phyloP scores from a whole-genome alignment of 92 coral and sea anemone species.

The Zoanthus gigantus region DNA sequence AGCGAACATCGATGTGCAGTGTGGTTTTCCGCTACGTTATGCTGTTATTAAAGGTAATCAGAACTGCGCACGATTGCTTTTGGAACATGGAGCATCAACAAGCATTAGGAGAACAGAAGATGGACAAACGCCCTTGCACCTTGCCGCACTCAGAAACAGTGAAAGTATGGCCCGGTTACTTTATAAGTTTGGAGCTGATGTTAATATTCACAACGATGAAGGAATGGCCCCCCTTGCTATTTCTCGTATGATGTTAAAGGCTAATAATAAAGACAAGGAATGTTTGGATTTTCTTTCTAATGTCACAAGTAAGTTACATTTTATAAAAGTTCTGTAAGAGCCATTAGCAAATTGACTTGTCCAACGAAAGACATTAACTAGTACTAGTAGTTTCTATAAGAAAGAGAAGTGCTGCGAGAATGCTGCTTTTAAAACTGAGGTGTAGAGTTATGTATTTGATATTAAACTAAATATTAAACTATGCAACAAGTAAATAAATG shows the following conservation, averaged over 20 bases:
- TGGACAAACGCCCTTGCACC: conserved; percentile 86
- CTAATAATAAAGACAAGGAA: conserved; percentile 69
- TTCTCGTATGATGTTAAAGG: conserved; percentile 82
- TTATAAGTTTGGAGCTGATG: conserved; percentile 90
- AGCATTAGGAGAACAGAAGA: conserved; percentile 84
- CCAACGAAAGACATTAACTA: too few species aligned
- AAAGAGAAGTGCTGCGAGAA: too few species aligned
- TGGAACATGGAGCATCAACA: conserved; percentile 82
- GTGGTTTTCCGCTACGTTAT: conserved; percentile 87
- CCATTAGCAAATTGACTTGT: too few species aligned
- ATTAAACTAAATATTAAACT: too few species aligned
- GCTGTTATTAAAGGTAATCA: conserved; percentile 89
- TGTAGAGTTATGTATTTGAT: too few species aligned
- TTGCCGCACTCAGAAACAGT: conserved; percentile 84
- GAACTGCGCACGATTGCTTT: conserved; percentile 79
- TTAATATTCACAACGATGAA: conserved; percentile 80
- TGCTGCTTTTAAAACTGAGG: too few species aligned
- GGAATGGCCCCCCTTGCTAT: conserved; percentile 87
- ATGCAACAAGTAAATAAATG: too few species aligned
- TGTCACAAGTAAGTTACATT: conserved; percentile 77
- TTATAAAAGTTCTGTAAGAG: too few species aligned
- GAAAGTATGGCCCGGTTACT: conserved; percentile 79
- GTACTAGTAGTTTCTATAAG: too few species aligned
- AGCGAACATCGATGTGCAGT: conserved; percentile 87
- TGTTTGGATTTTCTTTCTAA: conserved; percentile 74